Evolutionary conservation across 2,797 vertebrate genomes (phyloP).

Genomic region (Steatocranus sp.): DNA sequence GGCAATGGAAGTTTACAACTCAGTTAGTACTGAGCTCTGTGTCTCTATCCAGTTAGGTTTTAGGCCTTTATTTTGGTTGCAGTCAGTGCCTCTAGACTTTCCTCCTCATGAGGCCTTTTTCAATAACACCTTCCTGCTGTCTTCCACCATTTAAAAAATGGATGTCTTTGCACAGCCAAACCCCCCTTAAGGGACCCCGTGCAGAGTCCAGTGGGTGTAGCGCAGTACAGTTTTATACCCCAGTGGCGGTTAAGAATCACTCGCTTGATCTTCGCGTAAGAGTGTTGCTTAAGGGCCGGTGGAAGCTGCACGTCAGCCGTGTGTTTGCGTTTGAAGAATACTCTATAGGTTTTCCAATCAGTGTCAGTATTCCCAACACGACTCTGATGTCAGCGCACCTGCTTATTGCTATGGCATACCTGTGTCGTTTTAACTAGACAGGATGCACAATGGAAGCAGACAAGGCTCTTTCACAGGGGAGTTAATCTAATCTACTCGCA

Average conservation of each 20-base stretch:
- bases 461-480: constrained; percentile 69
- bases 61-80: constrained; percentile 16
- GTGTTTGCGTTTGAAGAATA: constrained; percentile 54
- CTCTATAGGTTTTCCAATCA: constrained; percentile 57
- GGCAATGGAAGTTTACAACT: constrained; percentile 62
- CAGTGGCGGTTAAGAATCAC: background rate
- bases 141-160: constrained; percentile 46
- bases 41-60: constrained; percentile 38
- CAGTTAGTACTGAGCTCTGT: constrained; percentile 29
- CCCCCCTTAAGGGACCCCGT: background rate
- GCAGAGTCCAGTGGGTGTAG: background rate
- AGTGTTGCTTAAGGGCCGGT: background rate
- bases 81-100: background rate
- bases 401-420: constrained; percentile 57
- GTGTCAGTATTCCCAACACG: constrained; percentile 52
- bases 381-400: constrained; percentile 56
- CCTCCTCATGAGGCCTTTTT: background rate
- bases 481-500: constrained; percentile 69
- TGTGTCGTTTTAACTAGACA: constrained; percentile 64
- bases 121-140: constrained; percentile 6
- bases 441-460: constrained; percentile 65
- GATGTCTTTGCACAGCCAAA: constrained; percentile 13
- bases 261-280: constrained; percentile 16
- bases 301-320: background rate
- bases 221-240: background rate